A percentile compares a stretch with the other conserved stretches of the same genome.
phyloP scores from a whole-genome alignment of 2,113 vertebrate species.

The Pygoscelis antarcticus region DNA sequence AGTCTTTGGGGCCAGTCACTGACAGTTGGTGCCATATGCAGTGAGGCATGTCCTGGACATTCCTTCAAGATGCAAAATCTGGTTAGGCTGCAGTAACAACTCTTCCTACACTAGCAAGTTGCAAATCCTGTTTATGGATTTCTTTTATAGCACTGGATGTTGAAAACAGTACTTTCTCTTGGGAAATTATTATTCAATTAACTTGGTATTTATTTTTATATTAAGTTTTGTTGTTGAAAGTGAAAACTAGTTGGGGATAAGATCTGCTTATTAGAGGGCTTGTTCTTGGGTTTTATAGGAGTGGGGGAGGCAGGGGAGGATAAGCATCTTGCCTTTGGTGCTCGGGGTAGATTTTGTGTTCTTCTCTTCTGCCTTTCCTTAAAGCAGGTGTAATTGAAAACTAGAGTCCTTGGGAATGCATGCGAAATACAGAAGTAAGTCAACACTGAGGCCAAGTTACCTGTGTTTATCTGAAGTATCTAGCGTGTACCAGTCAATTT shows the following conservation, averaged over 20 bases:
- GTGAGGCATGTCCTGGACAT: rapidly evolving
- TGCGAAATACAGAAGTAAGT: background rate
- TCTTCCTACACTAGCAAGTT: background rate
- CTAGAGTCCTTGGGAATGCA: background rate
- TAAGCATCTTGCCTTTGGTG: background rate
- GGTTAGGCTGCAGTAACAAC: background rate
- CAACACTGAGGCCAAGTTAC: background rate
- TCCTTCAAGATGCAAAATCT: background rate
- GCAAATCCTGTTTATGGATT: background rate
- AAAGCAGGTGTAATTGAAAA: background rate
- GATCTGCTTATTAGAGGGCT: background rate
- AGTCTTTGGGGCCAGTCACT: background rate
- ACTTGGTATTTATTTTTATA: conserved; percentile 16
- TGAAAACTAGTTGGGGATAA: background rate
- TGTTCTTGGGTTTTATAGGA: background rate
- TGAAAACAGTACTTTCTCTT: background rate
- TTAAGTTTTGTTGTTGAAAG: background rate
- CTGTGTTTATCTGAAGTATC: background rate
- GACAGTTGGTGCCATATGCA: background rate
- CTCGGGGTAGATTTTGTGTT: background rate
- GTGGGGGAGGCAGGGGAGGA: background rate
- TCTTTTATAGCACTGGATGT: background rate
- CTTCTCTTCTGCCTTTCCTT: background rate
- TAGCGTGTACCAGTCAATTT: background rate
- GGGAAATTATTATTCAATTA: conserved; percentile 10